These are phyloP conservation scores for Motacilla tschutschensis DNA, from an alignment of 2,113 vertebrate species.

Conservation along the genomic window DNA sequence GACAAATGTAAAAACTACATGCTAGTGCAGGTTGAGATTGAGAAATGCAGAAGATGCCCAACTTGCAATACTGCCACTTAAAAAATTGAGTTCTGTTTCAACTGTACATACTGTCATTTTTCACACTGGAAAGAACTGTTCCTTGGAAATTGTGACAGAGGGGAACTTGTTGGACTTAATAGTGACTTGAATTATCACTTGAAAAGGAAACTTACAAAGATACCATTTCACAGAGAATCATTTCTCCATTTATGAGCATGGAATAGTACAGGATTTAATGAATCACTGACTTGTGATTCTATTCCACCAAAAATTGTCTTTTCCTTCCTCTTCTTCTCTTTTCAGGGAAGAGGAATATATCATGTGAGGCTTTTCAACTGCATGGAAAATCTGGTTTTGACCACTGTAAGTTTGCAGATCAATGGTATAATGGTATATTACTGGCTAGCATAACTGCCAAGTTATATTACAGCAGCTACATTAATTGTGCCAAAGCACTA, in stretches of 20 bases:
- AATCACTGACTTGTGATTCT: constrained; percentile 31
- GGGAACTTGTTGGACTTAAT: neutral
- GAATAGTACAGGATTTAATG: neutral
- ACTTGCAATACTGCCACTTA: neutral
- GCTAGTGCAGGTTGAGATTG: neutral
- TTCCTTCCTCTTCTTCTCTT: neutral
- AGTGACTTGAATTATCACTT: neutral
- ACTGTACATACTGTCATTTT: neutral
- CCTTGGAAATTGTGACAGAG: neutral
- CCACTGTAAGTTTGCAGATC: neutral
- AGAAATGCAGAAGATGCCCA: neutral
- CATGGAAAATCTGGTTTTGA: neutral
- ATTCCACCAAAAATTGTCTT: neutral
- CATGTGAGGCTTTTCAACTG: neutral
- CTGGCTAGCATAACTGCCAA: neutral
- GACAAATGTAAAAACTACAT: neutral
- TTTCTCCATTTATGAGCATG: neutral
- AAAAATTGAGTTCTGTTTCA: neutral
- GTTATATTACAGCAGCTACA: constrained; percentile 13
- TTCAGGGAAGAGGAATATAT: neutral
- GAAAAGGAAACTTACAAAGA: neutral
- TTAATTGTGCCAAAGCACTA: constrained; percentile 47
- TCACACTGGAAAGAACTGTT: neutral
- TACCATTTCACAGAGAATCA: neutral
- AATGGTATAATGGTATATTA: neutral